Conservation (phyloP, 1,140 invertebrate species). For the Eriosoma lanigerum region DNA sequence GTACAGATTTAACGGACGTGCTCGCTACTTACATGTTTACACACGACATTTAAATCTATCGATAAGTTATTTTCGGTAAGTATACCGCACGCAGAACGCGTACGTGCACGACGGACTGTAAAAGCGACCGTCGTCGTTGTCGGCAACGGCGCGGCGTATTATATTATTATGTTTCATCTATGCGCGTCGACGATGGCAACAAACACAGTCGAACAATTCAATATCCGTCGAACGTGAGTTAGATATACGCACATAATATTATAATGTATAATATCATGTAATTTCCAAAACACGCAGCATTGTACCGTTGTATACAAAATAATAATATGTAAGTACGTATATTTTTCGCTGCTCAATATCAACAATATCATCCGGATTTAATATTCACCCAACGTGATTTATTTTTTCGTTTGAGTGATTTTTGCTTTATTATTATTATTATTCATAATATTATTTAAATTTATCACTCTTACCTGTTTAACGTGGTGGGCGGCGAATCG, state of each 20-base stretch:
- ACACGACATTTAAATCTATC: not conserved
- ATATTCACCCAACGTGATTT: too few species aligned
- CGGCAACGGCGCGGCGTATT: not conserved
- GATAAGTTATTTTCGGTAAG: not conserved
- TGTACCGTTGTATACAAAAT: too few species aligned
- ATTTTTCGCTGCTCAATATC: not conserved
- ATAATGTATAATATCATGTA: not conserved
- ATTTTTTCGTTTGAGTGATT: too few species aligned
- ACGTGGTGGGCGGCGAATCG: conserved; percentile 58
- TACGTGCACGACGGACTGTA: not conserved
- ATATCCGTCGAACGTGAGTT: conserved; percentile 7
- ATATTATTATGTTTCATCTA: not conserved
- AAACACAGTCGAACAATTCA: not conserved
- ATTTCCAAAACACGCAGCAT: not conserved
- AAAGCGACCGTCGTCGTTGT: not conserved
- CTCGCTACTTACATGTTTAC: not conserved
- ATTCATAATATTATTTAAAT: not conserved
- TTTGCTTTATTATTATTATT: too few species aligned
- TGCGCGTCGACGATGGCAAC: not conserved
- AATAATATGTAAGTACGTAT: not conserved
- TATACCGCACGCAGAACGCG: not conserved
- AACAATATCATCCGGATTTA: not conserved
- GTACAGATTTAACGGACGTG: not conserved
- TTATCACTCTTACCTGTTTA: conserved; percentile 32
- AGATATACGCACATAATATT: not conserved